Base-by-base conservation (phyloP, 2,113 vertebrate genomes). In the Ceyx melanurus region DNA sequence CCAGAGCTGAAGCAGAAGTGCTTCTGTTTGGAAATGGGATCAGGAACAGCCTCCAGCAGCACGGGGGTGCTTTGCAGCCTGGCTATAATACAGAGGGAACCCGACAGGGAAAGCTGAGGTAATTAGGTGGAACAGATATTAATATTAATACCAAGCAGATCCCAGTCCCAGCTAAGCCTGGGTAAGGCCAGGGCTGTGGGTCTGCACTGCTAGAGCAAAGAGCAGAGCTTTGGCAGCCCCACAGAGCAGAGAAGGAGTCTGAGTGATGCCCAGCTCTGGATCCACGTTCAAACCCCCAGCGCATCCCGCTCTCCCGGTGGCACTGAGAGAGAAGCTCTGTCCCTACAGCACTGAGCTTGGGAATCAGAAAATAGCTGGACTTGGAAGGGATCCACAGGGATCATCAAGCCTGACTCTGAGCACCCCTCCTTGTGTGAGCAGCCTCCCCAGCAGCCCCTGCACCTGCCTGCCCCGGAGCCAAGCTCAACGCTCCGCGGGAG, bases 21-120 rank as follows among this genome's bases (percentile, higher is more conserved):
- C 96, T 96, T 97, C 97, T 97, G 97, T 98, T 97, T 97, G 97
- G 97, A 96, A 97, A 97, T 89, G 90, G 96, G 96, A 97, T 97
- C 97, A 96, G 94, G 93, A 97, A 88, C 88, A 95, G 97, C 97
- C 93, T 43, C 81, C 89, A 94, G 97, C 96, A 89, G 60, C 25
- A 95, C 95, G 95, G 92, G 94, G 90, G 51, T 58, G 80, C 65
- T 91, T 75, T 81, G 87, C 71, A 5, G 19, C 82, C 86, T 76
- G 93, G 23, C 18, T n/a, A 1, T 23, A 66, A 51, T 9, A 64
- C 6, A 0, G 81, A 89, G 82, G 86, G 61, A 87, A 65, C 57
- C 4, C 28, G 16, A 11, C 56, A 64, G 79, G 46, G 68, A 70
- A 75, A 77, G 77, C 78, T 70, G 40, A 62, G 43, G 68, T 76